phyloP scores from a whole-genome alignment of 1,140 invertebrate genomes.

The Ctenoplectra terminalis region DNA sequence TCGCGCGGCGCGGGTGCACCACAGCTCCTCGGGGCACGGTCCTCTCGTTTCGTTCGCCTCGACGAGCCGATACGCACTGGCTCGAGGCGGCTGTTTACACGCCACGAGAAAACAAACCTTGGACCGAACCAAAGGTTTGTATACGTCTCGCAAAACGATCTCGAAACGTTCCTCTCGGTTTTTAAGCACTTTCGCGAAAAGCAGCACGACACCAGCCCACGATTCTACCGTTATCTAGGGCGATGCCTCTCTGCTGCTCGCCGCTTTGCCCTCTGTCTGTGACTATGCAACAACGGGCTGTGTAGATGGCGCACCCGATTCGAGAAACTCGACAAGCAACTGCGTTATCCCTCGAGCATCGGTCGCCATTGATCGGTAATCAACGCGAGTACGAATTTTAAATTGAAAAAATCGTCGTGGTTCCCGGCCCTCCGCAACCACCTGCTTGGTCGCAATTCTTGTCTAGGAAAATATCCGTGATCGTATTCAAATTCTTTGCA shows the following conservation, averaged over 20 bases:
- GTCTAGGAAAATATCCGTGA: not conserved
- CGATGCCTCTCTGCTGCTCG: slow-evolving; percentile 77
- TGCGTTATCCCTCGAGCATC: not conserved
- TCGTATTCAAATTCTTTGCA: not conserved
- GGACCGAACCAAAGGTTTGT: not conserved
- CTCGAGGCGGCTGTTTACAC: slow-evolving; percentile 25
- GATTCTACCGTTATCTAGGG: slow-evolving; percentile 82
- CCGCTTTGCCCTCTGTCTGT: slow-evolving; percentile 65
- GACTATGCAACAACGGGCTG: slow-evolving; percentile 12
- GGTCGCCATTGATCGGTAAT: not conserved
- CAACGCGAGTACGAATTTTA: not conserved
- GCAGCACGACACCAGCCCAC: slow-evolving; percentile 66
- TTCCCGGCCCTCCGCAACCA: not conserved
- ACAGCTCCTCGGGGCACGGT: slow-evolving; percentile 40
- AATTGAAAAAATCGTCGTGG: not conserved
- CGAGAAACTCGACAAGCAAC: not conserved
- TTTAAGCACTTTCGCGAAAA: slow-evolving; percentile 58
- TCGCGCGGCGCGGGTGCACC: slow-evolving; percentile 41
- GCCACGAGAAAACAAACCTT: slow-evolving; percentile 12
- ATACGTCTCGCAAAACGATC: not conserved
- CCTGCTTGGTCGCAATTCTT: not conserved
- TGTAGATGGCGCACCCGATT: slow-evolving; percentile 8
- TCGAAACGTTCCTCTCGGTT: slow-evolving; percentile 33
- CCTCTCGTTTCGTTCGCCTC: slow-evolving; percentile 39
- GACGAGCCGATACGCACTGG: slow-evolving; percentile 22